Conservation (phyloP, 2,113 vertebrate species). For the Donacobius atricapilla region DNA sequence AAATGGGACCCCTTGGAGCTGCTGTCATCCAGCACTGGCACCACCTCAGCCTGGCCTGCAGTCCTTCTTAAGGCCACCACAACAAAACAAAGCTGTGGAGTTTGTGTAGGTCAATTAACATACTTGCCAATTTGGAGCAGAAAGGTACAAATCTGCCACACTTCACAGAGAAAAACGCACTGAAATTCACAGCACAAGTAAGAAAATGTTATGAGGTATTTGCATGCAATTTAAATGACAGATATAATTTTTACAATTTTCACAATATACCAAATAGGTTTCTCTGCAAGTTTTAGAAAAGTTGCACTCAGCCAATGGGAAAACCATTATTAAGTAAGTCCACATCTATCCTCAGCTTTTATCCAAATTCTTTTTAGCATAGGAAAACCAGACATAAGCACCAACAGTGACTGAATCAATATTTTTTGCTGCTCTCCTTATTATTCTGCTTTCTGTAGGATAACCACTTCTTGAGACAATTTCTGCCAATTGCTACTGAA, state of each 20-base stretch:
- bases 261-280: background rate
- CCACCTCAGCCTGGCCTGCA: background rate
- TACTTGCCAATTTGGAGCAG: background rate
- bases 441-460: background rate
- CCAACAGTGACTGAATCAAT: rapidly evolving
- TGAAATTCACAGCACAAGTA: background rate
- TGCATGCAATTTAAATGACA: background rate
- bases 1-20: background rate
- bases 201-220: background rate
- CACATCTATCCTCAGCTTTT: background rate
- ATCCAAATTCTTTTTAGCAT: background rate
- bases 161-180: background rate
- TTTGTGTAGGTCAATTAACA: background rate
- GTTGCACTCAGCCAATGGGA: background rate
- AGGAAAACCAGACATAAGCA: background rate
- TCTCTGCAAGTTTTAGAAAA: background rate
- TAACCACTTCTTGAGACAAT: background rate
- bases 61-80: background rate
- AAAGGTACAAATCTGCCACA: background rate
- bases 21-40: background rate
- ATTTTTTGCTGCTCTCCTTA: background rate
- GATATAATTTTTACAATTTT: background rate
- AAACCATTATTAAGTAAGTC: background rate
- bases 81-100: background rate
- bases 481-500: background rate